A percentile compares a stretch with the other conserved stretches of the same genome.
Evolutionary conservation across 2,113 vertebrate species (phyloP).

Genomic region (Murina feae): DNA sequence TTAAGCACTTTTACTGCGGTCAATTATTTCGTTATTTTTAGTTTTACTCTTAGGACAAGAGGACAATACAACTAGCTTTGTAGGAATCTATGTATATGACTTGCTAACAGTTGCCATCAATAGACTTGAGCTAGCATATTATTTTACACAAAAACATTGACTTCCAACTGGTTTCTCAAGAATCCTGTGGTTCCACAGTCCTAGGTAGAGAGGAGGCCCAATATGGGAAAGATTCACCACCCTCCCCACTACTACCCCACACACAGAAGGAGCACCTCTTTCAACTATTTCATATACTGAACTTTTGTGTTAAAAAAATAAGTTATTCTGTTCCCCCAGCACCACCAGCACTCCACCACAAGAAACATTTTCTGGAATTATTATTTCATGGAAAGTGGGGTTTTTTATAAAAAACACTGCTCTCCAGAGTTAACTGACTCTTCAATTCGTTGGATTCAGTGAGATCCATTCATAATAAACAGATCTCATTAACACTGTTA

Average conservation of each 20-base stretch:
- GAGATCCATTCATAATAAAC: background rate
- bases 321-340: background rate
- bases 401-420: background rate
- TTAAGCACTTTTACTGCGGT: background rate
- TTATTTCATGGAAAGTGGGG: background rate
- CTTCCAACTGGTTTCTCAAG: background rate
- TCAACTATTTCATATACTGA: background rate
- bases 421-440: background rate
- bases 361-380: background rate
- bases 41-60: background rate
- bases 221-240: rapidly evolving
- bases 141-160: background rate
- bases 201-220: background rate
- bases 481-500: background rate
- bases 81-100: background rate
- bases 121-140: background rate
- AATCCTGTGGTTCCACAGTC: background rate
- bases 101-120: background rate
- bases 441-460: background rate
- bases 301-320: background rate
- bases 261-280: background rate
- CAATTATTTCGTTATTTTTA: background rate
- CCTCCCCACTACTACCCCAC: background rate
- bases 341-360: too few relatives aligned
- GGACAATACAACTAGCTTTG: background rate